Evolutionary conservation across 2,888 invertebrate species (phyloP).

Genomic region (Tinea trinotella): DNA sequence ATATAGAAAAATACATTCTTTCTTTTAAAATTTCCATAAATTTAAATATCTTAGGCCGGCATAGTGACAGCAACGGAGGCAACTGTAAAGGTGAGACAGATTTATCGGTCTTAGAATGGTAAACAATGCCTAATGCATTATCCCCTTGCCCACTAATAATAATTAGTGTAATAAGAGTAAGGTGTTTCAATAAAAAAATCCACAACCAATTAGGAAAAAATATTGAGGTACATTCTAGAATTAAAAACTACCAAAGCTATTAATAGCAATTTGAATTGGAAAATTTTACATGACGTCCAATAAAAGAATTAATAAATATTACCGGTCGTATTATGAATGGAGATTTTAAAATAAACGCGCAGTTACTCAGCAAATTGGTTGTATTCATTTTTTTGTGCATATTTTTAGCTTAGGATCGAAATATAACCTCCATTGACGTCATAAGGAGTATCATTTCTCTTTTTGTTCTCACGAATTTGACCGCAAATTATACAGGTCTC

Average conservation of each 20-base stretch:
- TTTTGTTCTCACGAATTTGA: slow-evolving; percentile 4
- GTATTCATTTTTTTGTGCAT: neutral
- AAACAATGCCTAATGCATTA: too few relatives aligned
- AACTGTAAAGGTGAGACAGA: too few relatives aligned
- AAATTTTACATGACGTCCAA: neutral
- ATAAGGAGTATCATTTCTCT: slow-evolving; percentile 6
- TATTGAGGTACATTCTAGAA: too few relatives aligned
- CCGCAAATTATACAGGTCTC: neutral
- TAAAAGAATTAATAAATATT: neutral
- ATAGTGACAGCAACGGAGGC: too few relatives aligned
- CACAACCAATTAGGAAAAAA: too few relatives aligned
- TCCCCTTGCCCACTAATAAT: too few relatives aligned
- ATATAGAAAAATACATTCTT: too few relatives aligned
- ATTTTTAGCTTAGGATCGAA: slow-evolving; percentile 4
- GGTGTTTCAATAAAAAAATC: too few relatives aligned
- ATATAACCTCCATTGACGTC: slow-evolving; percentile 14
- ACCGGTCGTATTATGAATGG: neutral
- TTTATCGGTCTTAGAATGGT: too few relatives aligned
- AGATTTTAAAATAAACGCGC: neutral
- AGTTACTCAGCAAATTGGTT: neutral
- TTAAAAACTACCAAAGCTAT: neutral
- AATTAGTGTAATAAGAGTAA: too few relatives aligned
- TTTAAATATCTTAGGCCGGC: too few relatives aligned
- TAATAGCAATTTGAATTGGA: neutral
- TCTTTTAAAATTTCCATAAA: too few relatives aligned